phyloP scores from a whole-genome alignment of 2,888 invertebrate genomes.

The Galerucella nymphaeae region DNA sequence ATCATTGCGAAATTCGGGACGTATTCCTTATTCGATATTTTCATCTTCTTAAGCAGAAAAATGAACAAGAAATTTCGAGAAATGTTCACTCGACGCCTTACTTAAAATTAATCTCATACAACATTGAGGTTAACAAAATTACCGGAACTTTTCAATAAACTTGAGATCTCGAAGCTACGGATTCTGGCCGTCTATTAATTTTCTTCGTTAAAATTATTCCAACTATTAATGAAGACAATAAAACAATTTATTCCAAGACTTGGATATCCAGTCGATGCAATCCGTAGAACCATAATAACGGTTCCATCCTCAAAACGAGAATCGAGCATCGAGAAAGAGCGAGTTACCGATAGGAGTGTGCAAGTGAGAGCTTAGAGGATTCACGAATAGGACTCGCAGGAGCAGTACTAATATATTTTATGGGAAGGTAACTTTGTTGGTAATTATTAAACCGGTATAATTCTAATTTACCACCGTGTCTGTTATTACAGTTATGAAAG shows the following conservation, averaged over 20 bases:
- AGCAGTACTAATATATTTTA: conserved; percentile 56
- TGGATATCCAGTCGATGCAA: background rate
- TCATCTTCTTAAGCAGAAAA: no score
- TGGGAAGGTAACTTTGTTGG: conserved; percentile 55
- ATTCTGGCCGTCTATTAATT: background rate
- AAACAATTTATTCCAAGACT: background rate
- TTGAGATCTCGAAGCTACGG: no score
- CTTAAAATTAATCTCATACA: background rate
- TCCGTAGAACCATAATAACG: conserved; percentile 11
- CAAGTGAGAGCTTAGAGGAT: conserved; percentile 43
- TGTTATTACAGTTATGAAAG: conserved; percentile 53
- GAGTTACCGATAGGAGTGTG: conserved; percentile 19
- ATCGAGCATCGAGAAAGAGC: conserved; percentile 4
- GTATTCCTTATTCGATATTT: no score
- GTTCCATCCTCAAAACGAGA: conserved; percentile 13
- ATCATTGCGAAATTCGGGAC: no score
- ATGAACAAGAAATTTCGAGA: no score
- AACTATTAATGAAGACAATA: background rate
- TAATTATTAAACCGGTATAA: conserved; percentile 56
- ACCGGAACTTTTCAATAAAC: background rate
- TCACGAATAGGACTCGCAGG: conserved; percentile 53
- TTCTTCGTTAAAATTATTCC: background rate
- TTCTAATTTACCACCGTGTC: conserved; percentile 53
- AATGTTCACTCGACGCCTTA: no score
- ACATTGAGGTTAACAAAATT: background rate